Evolutionary conservation across 1,140 invertebrate species (phyloP).

Genomic region (Eurosta solidaginis): DNA sequence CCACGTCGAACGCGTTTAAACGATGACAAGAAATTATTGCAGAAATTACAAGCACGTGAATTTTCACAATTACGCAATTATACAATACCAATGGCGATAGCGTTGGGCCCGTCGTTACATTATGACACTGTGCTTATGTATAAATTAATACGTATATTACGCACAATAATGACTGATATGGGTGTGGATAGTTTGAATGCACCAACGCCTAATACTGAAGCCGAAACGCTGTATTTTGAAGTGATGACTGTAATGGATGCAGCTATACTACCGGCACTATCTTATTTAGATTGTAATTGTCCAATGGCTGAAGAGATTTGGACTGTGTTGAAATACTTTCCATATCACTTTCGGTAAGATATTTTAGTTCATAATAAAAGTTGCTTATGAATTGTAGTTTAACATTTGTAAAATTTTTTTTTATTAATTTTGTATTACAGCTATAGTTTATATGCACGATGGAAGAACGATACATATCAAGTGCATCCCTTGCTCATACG

Average conservation of each 20-base stretch:
- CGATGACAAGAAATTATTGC: constrained; percentile 45
- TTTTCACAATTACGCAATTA: constrained; percentile 77
- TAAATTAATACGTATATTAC: constrained; percentile 74
- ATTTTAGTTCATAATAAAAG: neutral
- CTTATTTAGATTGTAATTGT: constrained; percentile 91
- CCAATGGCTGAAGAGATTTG: constrained; percentile 96
- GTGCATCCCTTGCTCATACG: constrained; percentile 82
- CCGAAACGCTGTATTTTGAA: constrained; percentile 63
- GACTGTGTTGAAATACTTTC: constrained; percentile 87
- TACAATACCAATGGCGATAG: constrained; percentile 84
- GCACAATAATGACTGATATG: constrained; percentile 50
- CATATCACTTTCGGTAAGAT: constrained; percentile 82
- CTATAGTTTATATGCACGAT: constrained; percentile 89
- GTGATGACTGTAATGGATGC: constrained; percentile 86
- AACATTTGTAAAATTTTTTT: neutral
- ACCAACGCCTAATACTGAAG: constrained; percentile 45
- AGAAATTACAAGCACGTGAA: constrained; percentile 60
- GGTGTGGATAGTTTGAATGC: constrained; percentile 52
- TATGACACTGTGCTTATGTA: constrained; percentile 87
- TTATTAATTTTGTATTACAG: constrained; percentile 49
- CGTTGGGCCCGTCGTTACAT: constrained; percentile 86
- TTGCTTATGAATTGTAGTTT: neutral
- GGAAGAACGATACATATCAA: constrained; percentile 89
- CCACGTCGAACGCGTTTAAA: constrained; percentile 41
- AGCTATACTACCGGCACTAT: constrained; percentile 85